Evolutionary conservation across 2,797 vertebrate genomes (phyloP), one percentile per base, ranked within the genome.

Genomic region (Pagetopsis macropterus): DNA sequence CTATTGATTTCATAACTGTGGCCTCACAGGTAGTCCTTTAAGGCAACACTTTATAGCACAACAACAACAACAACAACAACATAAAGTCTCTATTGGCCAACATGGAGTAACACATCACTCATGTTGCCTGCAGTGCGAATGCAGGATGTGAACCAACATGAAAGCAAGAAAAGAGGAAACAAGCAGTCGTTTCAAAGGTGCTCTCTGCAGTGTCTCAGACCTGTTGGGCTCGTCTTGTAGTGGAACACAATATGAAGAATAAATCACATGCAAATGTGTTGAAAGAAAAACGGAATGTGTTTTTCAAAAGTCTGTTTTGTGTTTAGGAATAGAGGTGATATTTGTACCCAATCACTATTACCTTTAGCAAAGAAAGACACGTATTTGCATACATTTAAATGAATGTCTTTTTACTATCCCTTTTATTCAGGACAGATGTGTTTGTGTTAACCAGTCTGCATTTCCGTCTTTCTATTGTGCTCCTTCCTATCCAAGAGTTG

Each of bases 261-360:
- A 59, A 66, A 75, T 41, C 44, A 27, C 33, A 72, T 21, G 48
- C 43, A 78, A 13, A 72, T 33, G 33, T 43, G 16, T 45, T 49
- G 9, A 51, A 61, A 57, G n/a, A 37, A 21, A 48, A 21, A 48
- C 45, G 15, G 37, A 27, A 27, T 56, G n/a, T 61, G 15, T 55
- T 51, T 2, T 50, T n/a, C 3, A 37, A 37, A 37, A 37, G 9
- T 14, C 17, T 40, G 4, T 19, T 23, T 3, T 65, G 16, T 64
- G 13, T 49, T 65, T 61, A 40, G 48, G 10, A 10, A 49, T 17
- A 1, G 27, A 19, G 33, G 4, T 5, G 4, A 27, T 27, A 27
- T 27, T 27, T 27, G 27, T 0, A 46, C 2, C 9, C 1, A 9
- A 43, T 19, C 21, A n/a, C 11, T 40, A n/a, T 58, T 54, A 31